phyloP scores from a whole-genome alignment of 2,888 invertebrate genomes.

The Sthenelais limicola region DNA sequence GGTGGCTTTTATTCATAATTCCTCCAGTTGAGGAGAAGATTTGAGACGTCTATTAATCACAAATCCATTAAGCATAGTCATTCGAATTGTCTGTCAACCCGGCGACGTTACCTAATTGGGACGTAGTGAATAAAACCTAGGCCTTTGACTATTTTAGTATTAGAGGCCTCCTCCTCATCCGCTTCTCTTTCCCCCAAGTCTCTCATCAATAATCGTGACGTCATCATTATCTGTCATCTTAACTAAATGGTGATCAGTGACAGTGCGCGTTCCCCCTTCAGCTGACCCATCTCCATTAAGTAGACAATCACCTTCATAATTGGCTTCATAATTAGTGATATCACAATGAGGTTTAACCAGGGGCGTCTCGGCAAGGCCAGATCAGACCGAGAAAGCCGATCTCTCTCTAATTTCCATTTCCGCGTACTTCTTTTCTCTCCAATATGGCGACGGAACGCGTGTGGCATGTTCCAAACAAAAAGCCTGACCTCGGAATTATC shows the following conservation, averaged over 20 bases:
- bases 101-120: no score
- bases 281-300: slow-evolving; percentile 32
- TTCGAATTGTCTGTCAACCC: no score
- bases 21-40: no score
- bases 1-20: no score
- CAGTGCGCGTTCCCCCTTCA: slow-evolving; percentile 25
- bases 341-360: slow-evolving; percentile 24
- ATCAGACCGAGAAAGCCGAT: slow-evolving; percentile 15
- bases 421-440: slow-evolving; percentile 10
- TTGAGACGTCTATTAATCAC: no score
- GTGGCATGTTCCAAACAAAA: slow-evolving; percentile 1
- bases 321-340: slow-evolving; percentile 32
- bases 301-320: slow-evolving; percentile 28
- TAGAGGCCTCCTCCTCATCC: no score
- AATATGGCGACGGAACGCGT: slow-evolving; percentile 11
- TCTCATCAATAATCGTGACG: slow-evolving; percentile 34
- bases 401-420: slow-evolving; percentile 26
- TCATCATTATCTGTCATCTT: slow-evolving; percentile 38
- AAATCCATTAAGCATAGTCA: no score
- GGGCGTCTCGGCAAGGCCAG: slow-evolving; percentile 12
- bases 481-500: neutral
- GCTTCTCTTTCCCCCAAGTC: no score
- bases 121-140: neutral
- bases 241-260: neutral
- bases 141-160: no score